Conservation (phyloP, 2,113 vertebrate genomes). For the Scophthalmus maximus region DNA sequence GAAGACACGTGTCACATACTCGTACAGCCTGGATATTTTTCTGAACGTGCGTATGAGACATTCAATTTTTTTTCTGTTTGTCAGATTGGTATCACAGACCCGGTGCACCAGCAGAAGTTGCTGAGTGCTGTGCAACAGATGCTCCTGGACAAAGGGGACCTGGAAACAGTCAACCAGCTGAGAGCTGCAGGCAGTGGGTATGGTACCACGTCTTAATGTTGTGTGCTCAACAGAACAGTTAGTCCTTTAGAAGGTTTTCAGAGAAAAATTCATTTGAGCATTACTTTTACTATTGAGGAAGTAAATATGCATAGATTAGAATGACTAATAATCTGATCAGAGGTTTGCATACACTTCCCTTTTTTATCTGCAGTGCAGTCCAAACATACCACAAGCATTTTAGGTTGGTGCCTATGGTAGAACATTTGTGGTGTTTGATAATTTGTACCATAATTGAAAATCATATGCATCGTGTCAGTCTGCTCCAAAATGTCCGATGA, state of each 20-base stretch:
- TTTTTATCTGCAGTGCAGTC: background rate
- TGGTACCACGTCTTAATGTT: background rate
- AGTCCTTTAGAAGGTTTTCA: background rate
- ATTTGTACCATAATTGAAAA: no score
- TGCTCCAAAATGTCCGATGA: conserved; percentile 12
- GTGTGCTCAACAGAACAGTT: background rate
- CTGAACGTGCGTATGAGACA: background rate
- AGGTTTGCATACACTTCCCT: background rate
- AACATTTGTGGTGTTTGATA: no score
- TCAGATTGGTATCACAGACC: conserved; percentile 88
- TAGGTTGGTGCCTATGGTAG: conserved; percentile 2
- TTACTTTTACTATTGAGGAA: no score
- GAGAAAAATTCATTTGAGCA: background rate
- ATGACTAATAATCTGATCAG: background rate
- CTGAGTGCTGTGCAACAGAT: conserved; percentile 85
- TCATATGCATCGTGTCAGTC: conserved; percentile 9
- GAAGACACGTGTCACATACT: no score
- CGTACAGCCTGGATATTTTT: background rate
- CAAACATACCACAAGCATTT: background rate
- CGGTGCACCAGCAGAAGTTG: conserved; percentile 87
- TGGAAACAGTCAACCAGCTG: conserved; percentile 81
- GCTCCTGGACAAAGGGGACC: conserved; percentile 84
- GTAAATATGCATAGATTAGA: no score
- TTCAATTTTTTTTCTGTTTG: background rate
- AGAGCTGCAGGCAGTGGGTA: conserved; percentile 83